Evolutionary conservation across 1,140 invertebrate genomes (phyloP).

Genomic region (Zaprionus ghesquierei): DNA sequence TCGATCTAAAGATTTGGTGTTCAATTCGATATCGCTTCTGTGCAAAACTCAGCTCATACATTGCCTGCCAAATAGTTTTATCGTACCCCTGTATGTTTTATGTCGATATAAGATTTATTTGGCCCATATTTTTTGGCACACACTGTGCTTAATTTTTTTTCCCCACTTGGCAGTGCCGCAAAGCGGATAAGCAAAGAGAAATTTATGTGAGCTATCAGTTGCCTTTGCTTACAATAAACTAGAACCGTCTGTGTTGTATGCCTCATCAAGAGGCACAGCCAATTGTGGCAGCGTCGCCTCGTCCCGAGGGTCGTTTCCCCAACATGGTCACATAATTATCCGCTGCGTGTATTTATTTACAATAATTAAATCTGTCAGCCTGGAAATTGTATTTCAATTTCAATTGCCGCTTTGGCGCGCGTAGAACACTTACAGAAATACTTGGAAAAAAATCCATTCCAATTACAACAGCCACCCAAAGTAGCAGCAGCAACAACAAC

Average conservation of each 20-base stretch:
- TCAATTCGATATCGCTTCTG: background rate
- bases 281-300: conserved; percentile 2
- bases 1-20: background rate
- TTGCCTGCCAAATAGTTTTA: conserved; percentile 4
- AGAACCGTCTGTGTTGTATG: too few species aligned
- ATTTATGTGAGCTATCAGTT: background rate
- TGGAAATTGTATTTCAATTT: conserved; percentile 55
- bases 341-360: conserved; percentile 53
- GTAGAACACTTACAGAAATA: conserved; percentile 33
- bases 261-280: background rate
- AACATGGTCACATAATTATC: conserved; percentile 54
- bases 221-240: background rate
- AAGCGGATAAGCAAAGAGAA: background rate
- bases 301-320: conserved; percentile 18
- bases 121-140: conserved; percentile 2
- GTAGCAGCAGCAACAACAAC: conserved; percentile 5
- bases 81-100: background rate
- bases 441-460: conserved; percentile 29
- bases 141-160: background rate
- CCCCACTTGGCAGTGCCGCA: background rate
- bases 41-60: background rate
- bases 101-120: background rate
- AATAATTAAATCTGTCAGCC: conserved; percentile 75
- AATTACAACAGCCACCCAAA: conserved; percentile 22
- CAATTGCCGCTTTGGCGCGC: conserved; percentile 39